Evolutionary conservation across 37 sponge, comb jelly and placozoan species (phyloP), one percentile per base, ranked within the genome.

Genomic region (Agelas oroides): DNA sequence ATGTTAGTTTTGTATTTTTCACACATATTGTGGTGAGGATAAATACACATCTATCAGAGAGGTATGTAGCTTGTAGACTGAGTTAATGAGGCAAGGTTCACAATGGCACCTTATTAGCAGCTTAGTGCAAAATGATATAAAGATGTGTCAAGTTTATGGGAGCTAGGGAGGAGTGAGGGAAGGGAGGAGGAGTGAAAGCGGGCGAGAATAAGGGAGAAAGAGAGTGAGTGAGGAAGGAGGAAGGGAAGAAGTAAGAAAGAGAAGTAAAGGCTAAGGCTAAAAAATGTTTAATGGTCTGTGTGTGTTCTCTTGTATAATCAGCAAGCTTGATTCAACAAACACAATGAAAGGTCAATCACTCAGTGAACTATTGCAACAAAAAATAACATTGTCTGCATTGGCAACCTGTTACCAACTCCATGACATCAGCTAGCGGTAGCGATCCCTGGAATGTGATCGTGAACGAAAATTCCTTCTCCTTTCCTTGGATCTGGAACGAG

Each of bases 371-470:
- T 46, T 46, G 8, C 46, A 3, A 46, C 46, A 12, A 46, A 46
- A 12, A 12, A 46, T 3, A 8, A 46, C 46, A 46, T 46, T 12
- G 8, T 76, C 5, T 14, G 14, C 25, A 14, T 61, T 2, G 62
- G 62, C 61, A 76, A 76, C 77, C 77, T 76, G 77, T 59, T 76
- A 76, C 77, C 77, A 76, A 61, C 61, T 61, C 77, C 77, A 59
- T 59, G 38, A 28, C 33, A 54, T 13, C 23, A 65, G 0, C 59
- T 60, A 72, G 21, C 84, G 73, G 32, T 73, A 46, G 8, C 86
- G 86, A 3, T 86, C 86, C 55, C 78, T 86, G 62, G 86, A 86
- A 77, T 79, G 69, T 13, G 89, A 88, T 62, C 83, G 83, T 20
- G 85, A 85, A 59, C 84, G 74, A 32, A 53, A 33, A 21, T 74